phyloP scores from a whole-genome alignment of 1,140 invertebrate species.

The Anastrepha ludens region DNA sequence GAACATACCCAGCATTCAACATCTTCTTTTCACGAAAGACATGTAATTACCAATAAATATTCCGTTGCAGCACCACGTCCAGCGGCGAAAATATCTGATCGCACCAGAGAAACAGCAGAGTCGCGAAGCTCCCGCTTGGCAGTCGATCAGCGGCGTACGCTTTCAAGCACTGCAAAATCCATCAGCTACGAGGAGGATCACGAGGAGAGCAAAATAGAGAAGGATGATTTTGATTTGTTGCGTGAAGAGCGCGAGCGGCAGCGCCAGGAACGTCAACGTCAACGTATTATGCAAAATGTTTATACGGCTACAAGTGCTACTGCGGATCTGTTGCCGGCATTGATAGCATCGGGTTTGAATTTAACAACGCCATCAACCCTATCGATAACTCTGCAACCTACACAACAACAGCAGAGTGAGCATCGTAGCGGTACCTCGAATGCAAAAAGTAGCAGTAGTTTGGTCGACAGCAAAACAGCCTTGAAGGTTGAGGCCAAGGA shows the following conservation, averaged over 20 bases:
- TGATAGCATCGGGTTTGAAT: slow-evolving; percentile 62
- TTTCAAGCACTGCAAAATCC: not conserved
- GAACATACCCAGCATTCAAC: not conserved
- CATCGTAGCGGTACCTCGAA: not conserved
- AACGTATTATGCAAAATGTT: slow-evolving; percentile 58
- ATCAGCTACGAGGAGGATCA: not conserved
- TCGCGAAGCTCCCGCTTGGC: not conserved
- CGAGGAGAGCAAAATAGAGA: not conserved
- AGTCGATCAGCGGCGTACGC: not conserved
- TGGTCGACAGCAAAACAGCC: not conserved
- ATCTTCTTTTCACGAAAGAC: not conserved
- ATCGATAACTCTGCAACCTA: not conserved
- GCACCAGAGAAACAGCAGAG: not conserved
- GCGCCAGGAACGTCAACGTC: slow-evolving; percentile 60
- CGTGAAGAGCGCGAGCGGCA: slow-evolving; percentile 61
- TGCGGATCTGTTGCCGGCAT: slow-evolving; percentile 59
- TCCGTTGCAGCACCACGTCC: not conserved
- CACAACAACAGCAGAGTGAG: not conserved
- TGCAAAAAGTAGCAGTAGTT: slow-evolving; percentile 17
- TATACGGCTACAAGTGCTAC: slow-evolving; percentile 12
- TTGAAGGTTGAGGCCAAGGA: not conserved
- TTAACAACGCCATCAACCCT: not conserved
- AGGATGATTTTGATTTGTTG: slow-evolving; percentile 65
- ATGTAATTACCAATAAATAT: not conserved
- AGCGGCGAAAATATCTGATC: not conserved